Evolutionary conservation across 2,888 invertebrate genomes (phyloP).

Genomic region (Drosophila pegasa): DNA sequence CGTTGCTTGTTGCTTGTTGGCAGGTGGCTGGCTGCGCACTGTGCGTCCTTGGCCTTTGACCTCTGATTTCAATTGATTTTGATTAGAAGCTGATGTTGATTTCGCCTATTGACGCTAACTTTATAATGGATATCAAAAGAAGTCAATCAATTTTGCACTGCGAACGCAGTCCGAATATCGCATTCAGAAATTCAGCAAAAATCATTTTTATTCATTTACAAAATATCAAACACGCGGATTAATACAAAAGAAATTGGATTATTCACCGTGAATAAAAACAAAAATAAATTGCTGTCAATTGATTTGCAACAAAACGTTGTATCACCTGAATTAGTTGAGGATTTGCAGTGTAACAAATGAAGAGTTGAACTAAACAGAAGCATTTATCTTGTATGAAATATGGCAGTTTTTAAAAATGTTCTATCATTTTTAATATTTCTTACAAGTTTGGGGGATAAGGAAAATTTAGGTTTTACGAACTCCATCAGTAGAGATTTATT

Average conservation of each 20-base stretch:
- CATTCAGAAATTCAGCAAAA: background rate
- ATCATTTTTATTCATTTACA: conserved; percentile 6
- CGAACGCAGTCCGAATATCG: background rate
- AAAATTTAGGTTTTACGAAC: too few relatives aligned
- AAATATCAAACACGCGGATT: background rate
- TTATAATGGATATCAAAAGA: conserved; percentile 48
- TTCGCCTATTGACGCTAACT: conserved; percentile 28
- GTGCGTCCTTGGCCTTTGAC: conserved; percentile 45
- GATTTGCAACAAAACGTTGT: background rate
- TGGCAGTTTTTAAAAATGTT: background rate
- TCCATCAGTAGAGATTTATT: too few relatives aligned
- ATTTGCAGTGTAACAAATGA: background rate
- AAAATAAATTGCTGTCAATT: background rate
- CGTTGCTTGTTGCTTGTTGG: conserved; percentile 53
- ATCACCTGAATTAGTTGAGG: background rate
- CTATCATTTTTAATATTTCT: too few relatives aligned
- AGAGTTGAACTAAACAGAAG: background rate
- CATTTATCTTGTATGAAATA: background rate
- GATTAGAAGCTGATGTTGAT: conserved; percentile 59
- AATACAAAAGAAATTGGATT: background rate
- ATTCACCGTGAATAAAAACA: background rate
- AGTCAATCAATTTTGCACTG: background rate
- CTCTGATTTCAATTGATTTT: conserved; percentile 40
- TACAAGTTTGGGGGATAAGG: too few relatives aligned
- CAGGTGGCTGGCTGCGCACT: conserved; percentile 7